phyloP scores from a whole-genome alignment of 2,888 invertebrate genomes.

The Dyspetes luteomarginatus region DNA sequence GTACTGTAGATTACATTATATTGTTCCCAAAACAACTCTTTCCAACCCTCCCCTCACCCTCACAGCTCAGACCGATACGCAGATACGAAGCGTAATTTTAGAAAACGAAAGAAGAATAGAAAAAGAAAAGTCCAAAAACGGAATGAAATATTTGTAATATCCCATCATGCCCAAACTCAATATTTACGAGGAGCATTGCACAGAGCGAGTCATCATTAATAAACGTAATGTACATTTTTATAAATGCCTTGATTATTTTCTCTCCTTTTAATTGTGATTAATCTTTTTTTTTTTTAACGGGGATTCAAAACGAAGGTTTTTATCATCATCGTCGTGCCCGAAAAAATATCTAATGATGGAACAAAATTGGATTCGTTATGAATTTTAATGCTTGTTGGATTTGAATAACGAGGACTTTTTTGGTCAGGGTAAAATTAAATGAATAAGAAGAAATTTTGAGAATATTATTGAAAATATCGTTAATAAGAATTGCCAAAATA shows the following conservation, averaged over 20 bases:
- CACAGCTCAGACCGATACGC: slow-evolving; percentile 45
- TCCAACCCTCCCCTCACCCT: neutral
- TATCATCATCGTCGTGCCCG: too few relatives aligned
- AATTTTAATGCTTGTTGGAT: too few relatives aligned
- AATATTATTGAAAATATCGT: too few relatives aligned
- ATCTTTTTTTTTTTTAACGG: slow-evolving; percentile 9
- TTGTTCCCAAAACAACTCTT: slow-evolving; percentile 13
- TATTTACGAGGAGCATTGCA: slow-evolving; percentile 64
- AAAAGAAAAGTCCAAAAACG: slow-evolving; percentile 48
- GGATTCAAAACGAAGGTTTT: too few relatives aligned
- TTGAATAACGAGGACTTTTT: too few relatives aligned
- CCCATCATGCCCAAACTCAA: slow-evolving; percentile 66
- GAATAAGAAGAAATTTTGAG: too few relatives aligned
- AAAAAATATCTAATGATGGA: too few relatives aligned
- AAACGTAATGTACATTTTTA: slow-evolving; percentile 82
- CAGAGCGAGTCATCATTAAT: slow-evolving; percentile 75
- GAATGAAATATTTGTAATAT: slow-evolving; percentile 68
- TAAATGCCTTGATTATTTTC: slow-evolving; percentile 36
- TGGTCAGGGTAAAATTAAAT: too few relatives aligned
- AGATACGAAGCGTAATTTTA: slow-evolving; percentile 41
- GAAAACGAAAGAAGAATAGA: slow-evolving; percentile 40
- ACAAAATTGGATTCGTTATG: too few relatives aligned
- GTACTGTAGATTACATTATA: slow-evolving; percentile 27
- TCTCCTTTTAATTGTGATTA: slow-evolving; percentile 5
- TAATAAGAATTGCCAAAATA: too few relatives aligned